Evolutionary conservation across 2,888 invertebrate species (phyloP), one percentile per base, ranked within the genome.

Genomic region (Sminthurinus aureus): DNA sequence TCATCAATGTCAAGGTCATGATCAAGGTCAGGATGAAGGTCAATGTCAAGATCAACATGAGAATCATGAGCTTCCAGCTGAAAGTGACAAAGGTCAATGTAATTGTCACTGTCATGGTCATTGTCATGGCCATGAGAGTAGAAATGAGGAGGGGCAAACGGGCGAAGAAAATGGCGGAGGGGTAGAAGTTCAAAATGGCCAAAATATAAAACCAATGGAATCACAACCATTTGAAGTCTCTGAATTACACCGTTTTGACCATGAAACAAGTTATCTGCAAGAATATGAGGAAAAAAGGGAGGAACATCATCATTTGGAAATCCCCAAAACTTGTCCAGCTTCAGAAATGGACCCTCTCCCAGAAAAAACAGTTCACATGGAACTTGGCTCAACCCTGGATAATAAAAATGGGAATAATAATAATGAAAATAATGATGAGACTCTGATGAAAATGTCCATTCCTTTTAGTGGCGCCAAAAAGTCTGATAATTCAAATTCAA

Each of bases 161-260:
- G 3, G 38, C 38, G 3, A 38, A 38, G 38, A 20, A 66, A 66
- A 66, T n/a, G 66, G 66, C 66, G 66, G 18, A 18, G 66, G 8
- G 66, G 8, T 66, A 3, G 66, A 66, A 8, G 2, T 20, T 3
- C 1, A 20, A 20, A 66, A 8, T 20, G 18, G 66, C 4, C n/a
- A 3, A 3, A 38, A 38, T 22, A 15, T 74, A 15, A 6, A 74
- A 6, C 15, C 26, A 50, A 74, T 74, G 26, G 79, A 79, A 20
- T 79, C 79, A 18, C 79, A 79, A 38, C 79, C 67, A 8, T 79
- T 79, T 64, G 67, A 79, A 38, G 38, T 38, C 64, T 58, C n/a
- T 78, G 24, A 78, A 9, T 15, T 22, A 6, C 15, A 58, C n/a
- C 38, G 11, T 8, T 15, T 15, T 20, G 22, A 38, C 1, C n/a